Conservation (phyloP, 2,888 invertebrate genomes). For the Dione vanillae region DNA sequence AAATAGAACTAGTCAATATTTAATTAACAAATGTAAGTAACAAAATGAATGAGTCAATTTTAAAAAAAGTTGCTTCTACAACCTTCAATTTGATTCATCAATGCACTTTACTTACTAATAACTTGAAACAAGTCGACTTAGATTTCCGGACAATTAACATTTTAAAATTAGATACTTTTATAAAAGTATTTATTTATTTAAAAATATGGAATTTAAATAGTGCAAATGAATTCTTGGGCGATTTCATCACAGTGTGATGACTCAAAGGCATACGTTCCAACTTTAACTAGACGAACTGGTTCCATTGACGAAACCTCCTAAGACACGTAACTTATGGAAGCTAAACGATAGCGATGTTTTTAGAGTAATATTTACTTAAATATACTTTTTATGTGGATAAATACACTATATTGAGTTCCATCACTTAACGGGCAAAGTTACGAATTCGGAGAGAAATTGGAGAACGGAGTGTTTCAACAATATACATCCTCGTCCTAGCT, state of each 20-base stretch:
- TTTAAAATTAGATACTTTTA: neutral
- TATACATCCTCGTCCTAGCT: no score
- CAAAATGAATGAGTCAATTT: no score
- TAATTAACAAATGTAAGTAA: no score
- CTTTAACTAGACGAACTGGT: conserved; percentile 34
- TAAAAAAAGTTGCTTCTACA: neutral
- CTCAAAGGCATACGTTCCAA: conserved; percentile 25
- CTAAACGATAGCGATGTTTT: neutral
- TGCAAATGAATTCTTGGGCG: conserved; percentile 24
- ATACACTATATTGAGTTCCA: no score
- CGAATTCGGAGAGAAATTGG: no score
- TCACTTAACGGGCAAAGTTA: no score
- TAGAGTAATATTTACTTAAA: no score
- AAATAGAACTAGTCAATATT: no score
- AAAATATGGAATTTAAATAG: conserved; percentile 2
- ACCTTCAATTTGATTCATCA: conserved; percentile 10
- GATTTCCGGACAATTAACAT: conserved; percentile 8
- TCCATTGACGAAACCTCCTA: conserved; percentile 31
- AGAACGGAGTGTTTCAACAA: no score
- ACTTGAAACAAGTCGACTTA: neutral
- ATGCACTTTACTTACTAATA: neutral
- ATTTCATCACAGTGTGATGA: conserved; percentile 36
- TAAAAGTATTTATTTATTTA: neutral
- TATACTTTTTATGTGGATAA: no score
- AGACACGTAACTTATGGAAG: neutral